phyloP scores from a whole-genome alignment of 35 echinoderm and acorn worm species.

The Apostichopus parvimensis region DNA sequence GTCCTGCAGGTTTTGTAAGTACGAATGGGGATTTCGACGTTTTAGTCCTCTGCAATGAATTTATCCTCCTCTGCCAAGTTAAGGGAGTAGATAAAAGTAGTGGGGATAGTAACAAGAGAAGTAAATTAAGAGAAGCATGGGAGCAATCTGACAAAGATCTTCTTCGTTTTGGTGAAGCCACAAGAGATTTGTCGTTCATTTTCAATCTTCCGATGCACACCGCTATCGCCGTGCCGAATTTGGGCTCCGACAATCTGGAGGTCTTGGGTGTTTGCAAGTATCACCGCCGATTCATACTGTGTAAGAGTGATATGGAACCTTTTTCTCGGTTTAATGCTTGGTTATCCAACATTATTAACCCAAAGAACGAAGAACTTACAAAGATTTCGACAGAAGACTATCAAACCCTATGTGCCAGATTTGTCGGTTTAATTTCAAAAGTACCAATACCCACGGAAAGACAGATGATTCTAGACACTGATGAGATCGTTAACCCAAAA shows the following conservation, averaged over 20 bases:
- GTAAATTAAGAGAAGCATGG: background rate
- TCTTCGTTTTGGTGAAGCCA: too few relatives aligned
- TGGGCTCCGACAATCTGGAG: too few relatives aligned
- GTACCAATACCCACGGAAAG: too few relatives aligned
- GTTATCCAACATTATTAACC: background rate
- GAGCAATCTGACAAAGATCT: background rate
- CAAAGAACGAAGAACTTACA: too few relatives aligned
- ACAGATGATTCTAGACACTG: too few relatives aligned
- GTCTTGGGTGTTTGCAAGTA: too few relatives aligned
- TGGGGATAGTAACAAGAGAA: background rate
- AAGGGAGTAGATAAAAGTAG: background rate
- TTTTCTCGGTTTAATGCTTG: background rate
- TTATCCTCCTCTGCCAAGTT: background rate
- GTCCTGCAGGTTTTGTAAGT: conserved; percentile 25
- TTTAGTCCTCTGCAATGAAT: background rate
- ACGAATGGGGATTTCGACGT: conserved; percentile 30
- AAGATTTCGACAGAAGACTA: too few relatives aligned
- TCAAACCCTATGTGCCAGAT: too few relatives aligned
- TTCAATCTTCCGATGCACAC: too few relatives aligned
- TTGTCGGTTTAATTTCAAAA: too few relatives aligned
- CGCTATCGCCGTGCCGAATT: too few relatives aligned
- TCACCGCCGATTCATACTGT: background rate
- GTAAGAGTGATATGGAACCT: background rate
- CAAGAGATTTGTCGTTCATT: too few relatives aligned
- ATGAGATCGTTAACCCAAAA: background rate